A percentile compares a stretch with the other conserved stretches of the same genome.
These are phyloP conservation scores for Nebria salina DNA, from an alignment of 2,888 invertebrate genomes.

Conservation along the genomic window DNA sequence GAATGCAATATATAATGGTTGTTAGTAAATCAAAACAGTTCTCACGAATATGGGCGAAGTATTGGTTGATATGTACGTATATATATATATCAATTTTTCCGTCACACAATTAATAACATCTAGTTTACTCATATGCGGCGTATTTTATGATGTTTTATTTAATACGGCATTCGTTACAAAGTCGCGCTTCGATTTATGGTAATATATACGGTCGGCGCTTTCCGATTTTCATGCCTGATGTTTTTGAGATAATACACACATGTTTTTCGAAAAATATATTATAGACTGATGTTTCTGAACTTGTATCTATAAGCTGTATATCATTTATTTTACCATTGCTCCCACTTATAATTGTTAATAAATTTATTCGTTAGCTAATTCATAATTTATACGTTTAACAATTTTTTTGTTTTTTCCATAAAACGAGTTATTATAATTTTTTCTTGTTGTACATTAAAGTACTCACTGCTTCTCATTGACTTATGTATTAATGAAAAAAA, in stretches of 20 bases:
- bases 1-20: background rate
- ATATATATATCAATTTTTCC: background rate
- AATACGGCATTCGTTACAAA: conserved; percentile 1
- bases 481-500: no score
- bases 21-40: background rate
- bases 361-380: background rate
- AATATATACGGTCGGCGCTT: conserved; percentile 7
- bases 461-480: no score
- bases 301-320: background rate
- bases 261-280: background rate
- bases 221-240: conserved; percentile 7
- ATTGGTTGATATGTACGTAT: background rate
- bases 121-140: background rate
- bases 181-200: background rate
- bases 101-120: conserved; percentile 11
- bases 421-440: no score
- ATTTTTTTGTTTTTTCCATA: no score
- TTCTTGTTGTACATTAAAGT: no score
- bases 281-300: background rate
- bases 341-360: background rate
- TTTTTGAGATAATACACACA: background rate
- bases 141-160: conserved; percentile 4
- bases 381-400: no score
- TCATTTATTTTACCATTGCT: background rate
- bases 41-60: background rate